These are phyloP conservation scores for Calliphora vicina DNA, from an alignment of 1,140 invertebrate species.

Conservation along the genomic window DNA sequence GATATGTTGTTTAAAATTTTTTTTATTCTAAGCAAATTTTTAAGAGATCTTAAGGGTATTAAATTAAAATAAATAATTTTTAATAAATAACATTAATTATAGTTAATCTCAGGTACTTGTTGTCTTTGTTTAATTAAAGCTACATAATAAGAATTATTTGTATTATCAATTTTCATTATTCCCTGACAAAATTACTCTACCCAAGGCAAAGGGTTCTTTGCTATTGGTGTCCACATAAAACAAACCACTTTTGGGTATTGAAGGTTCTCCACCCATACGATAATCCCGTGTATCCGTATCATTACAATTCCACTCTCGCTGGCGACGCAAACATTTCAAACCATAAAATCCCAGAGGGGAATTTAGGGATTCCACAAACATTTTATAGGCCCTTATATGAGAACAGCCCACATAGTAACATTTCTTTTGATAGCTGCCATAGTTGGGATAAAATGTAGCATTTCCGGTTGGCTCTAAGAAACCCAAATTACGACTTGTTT, in stretches of 20 bases:
- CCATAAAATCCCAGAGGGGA: constrained; percentile 56
- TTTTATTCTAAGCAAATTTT: no score
- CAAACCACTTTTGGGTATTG: constrained; percentile 59
- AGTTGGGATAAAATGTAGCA: constrained; percentile 78
- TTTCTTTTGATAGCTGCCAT: constrained; percentile 64
- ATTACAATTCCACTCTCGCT: constrained; percentile 51
- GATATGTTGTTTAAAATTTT: no score
- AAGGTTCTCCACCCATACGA: constrained; percentile 65
- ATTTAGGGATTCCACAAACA: constrained; percentile 67
- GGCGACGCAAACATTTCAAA: constrained; percentile 47
- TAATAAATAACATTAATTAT: no score
- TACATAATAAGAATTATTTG: no score
- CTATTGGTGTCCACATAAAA: constrained; percentile 66
- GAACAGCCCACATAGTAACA: constrained; percentile 66
- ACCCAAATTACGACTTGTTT: constrained; percentile 71
- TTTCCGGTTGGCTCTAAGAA: constrained; percentile 67
- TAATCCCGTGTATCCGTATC: constrained; percentile 56
- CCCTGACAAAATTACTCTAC: constrained; percentile 20
- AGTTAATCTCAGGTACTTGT: no score
- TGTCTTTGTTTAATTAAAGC: no score
- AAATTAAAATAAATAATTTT: no score
- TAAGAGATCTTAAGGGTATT: no score
- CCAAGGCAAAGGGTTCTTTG: constrained; percentile 63
- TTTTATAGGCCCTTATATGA: constrained; percentile 67
- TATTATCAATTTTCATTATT: no score